Percentiles rank a stretch among this genome's conserved stretches.
phyloP scores from a whole-genome alignment of 2,797 vertebrate species.

The Ambastaia sidthimunki region DNA sequence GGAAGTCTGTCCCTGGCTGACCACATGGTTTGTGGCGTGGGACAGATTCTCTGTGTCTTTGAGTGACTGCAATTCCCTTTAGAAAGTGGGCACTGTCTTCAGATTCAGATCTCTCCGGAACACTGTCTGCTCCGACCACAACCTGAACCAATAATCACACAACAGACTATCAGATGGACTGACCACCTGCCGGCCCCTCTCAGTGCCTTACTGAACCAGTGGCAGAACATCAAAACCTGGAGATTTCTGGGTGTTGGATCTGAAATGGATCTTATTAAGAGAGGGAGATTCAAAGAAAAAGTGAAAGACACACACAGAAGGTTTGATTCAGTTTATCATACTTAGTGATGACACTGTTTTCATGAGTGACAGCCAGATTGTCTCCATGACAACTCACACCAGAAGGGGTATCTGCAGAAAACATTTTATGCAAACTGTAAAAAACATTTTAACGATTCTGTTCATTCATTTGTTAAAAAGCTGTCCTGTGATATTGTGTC shows the following conservation, averaged over 20 bases:
- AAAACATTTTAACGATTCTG: slow-evolving; percentile 19
- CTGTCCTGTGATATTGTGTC: slow-evolving; percentile 14
- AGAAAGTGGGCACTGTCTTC: slow-evolving; percentile 65
- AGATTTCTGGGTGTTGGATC: slow-evolving; percentile 66
- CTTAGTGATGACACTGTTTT: slow-evolving; percentile 20
- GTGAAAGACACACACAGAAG: not conserved
- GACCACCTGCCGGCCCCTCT: slow-evolving; percentile 80
- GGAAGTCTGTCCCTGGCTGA: slow-evolving; percentile 59
- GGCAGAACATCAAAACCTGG: slow-evolving; percentile 86
- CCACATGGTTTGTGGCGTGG: slow-evolving; percentile 67
- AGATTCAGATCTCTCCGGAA: slow-evolving; percentile 44
- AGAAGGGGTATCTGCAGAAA: slow-evolving; percentile 30
- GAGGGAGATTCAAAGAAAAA: slow-evolving; percentile 67
- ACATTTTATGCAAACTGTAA: slow-evolving; percentile 63
- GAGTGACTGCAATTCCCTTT: slow-evolving; percentile 35
- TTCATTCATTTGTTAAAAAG: slow-evolving; percentile 8
- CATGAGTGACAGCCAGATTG: slow-evolving; percentile 56
- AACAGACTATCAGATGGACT: slow-evolving; percentile 64
- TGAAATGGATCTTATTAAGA: slow-evolving; percentile 39
- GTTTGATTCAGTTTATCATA: slow-evolving; percentile 26
- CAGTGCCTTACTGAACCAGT: slow-evolving; percentile 98
- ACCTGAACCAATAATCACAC: slow-evolving; percentile 68
- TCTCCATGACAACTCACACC: slow-evolving; percentile 35
- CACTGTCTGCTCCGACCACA: slow-evolving; percentile 1
- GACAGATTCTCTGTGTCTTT: slow-evolving; percentile 62